Conservation (phyloP, 2,113 vertebrate genomes). For the Toxotes chatareus region DNA sequence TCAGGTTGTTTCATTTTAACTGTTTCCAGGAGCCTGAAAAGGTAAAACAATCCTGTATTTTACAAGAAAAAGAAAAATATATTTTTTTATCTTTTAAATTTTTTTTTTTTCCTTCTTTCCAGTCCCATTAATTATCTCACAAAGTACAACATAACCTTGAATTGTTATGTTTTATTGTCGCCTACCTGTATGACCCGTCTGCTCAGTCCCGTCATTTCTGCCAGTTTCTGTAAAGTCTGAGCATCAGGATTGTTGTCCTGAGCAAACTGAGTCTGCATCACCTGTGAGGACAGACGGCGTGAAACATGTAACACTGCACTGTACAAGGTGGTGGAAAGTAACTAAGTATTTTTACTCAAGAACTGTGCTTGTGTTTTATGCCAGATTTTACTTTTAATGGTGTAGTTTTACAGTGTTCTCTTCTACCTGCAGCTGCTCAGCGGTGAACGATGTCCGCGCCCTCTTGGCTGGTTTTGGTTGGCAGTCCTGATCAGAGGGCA, state of each 20-base stretch:
- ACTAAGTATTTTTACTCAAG: not conserved
- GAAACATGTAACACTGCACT: not conserved
- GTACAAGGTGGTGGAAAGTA: not conserved
- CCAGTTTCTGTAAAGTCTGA: constrained; percentile 92
- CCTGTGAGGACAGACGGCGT: constrained; percentile 75
- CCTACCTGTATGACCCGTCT: constrained; percentile 95
- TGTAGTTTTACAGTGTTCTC: too few relatives aligned
- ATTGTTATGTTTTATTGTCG: not conserved
- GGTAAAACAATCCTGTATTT: not conserved
- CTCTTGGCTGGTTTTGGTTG: constrained; percentile 95
- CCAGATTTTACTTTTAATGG: too few relatives aligned
- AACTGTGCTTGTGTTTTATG: too few relatives aligned
- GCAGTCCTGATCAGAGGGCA: constrained; percentile 94
- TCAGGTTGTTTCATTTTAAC: not conserved
- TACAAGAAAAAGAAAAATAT: not conserved
- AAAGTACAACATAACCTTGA: not conserved
- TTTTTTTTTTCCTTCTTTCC: not conserved
- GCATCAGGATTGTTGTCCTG: constrained; percentile 96
- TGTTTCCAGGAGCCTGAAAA: not conserved
- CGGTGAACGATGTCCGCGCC: constrained; percentile 94
- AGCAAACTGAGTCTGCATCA: constrained; percentile 94
- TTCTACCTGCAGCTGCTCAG: constrained; percentile 92
- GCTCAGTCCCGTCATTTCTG: constrained; percentile 94
- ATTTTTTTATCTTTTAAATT: not conserved
- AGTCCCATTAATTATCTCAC: not conserved